A percentile compares a stretch with the other conserved stretches of the same genome.
Conservation (phyloP, 2,113 vertebrate species). For the Rousettus leschenaultii region DNA sequence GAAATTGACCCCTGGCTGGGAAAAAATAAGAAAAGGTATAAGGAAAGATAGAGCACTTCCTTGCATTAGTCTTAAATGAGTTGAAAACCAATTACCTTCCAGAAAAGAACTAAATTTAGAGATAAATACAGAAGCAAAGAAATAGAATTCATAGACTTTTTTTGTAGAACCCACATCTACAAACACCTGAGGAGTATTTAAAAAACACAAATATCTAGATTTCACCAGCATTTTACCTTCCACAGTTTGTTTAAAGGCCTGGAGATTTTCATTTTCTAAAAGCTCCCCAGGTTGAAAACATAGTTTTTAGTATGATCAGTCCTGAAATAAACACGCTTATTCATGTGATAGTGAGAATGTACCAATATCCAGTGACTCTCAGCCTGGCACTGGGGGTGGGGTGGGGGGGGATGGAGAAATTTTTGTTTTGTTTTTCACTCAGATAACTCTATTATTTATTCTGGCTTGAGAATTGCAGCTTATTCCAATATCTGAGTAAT, state of each 20-base stretch:
- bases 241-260: not conserved
- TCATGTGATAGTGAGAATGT: not conserved
- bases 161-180: accelerated
- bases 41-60: not conserved
- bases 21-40: not conserved
- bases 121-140: not conserved
- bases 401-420: not conserved
- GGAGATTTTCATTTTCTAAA: not conserved
- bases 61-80: not conserved
- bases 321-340: not conserved
- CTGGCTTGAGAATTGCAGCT: not conserved
- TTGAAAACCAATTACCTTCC: not conserved
- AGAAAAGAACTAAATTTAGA: not conserved
- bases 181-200: not conserved
- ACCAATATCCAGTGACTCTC: accelerated
- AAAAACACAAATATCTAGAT: not conserved
- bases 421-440: not conserved
- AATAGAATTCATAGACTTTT: not conserved
- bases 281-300: not conserved
- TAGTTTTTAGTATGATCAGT: not conserved
- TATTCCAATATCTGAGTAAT: not conserved
- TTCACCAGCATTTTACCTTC: not conserved
- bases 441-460: not conserved
- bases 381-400: accelerated
- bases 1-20: not conserved